A percentile compares a stretch with the other conserved stretches of the same genome.
phyloP scores from a whole-genome alignment of 2,113 vertebrate species.

The Lampris megalopsis region DNA sequence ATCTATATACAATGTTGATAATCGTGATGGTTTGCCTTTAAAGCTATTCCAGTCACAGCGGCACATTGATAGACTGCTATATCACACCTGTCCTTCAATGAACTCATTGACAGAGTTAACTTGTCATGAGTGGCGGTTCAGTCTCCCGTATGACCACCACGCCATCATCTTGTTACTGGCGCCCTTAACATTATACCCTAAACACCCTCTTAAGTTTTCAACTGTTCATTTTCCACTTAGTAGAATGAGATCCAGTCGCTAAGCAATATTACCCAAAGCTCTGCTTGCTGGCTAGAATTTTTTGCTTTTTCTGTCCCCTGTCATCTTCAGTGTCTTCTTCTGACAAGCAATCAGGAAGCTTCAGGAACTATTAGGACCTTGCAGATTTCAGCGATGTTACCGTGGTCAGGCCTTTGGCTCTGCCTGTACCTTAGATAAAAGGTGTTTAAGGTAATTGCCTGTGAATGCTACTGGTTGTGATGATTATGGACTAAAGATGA shows the following conservation, averaged over 20 bases:
- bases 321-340: slow-evolving; percentile 6
- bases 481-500: slow-evolving; percentile 35
- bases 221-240: slow-evolving; percentile 22
- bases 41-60: too few species aligned
- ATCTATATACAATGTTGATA: too few species aligned
- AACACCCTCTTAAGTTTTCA: background rate
- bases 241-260: slow-evolving; percentile 28
- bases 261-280: slow-evolving; percentile 40
- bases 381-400: slow-evolving; percentile 20
- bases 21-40: too few species aligned
- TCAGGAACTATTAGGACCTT: slow-evolving; percentile 6
- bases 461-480: slow-evolving; percentile 29
- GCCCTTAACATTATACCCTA: slow-evolving; percentile 44
- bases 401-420: slow-evolving; percentile 18
- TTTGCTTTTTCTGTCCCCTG: background rate
- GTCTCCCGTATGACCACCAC: slow-evolving; percentile 29
- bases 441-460: background rate
- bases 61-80: slow-evolving; percentile 35
- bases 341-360: slow-evolving; percentile 19
- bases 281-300: slow-evolving; percentile 2
- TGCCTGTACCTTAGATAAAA: slow-evolving; percentile 1
- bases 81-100: slow-evolving; percentile 32
- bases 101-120: slow-evolving; percentile 31
- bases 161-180: slow-evolving; percentile 51
- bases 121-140: slow-evolving; percentile 31